Evolutionary conservation across 2,113 vertebrate species (phyloP), one percentile per base, ranked within the genome.

Genomic region (Tragelaphus imberbis): DNA sequence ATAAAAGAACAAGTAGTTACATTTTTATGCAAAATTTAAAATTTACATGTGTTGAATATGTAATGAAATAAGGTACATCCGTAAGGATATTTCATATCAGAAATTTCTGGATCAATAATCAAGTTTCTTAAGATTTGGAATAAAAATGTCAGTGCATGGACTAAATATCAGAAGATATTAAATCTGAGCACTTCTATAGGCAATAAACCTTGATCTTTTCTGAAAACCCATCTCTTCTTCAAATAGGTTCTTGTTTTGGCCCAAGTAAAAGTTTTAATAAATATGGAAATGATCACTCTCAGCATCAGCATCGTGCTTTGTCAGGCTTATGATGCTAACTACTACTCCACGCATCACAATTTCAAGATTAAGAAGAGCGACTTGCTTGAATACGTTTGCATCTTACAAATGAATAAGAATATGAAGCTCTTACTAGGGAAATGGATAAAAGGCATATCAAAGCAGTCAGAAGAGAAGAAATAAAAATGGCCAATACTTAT

Each of bases 301-400:
- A 88, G 27, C 6, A 36, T 49, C 80, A 92, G 55, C 58, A 13
- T 56, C 44, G 44, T 33, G 25, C n/a, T 79, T 59, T 88, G 47
- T 58, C 88, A 81, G 27, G 77, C 13, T 80, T 88, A 84, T 84
- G 47, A 88, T 49, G 90, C 81, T 89, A 44, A 53, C 47, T 86
- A 55, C 33, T 59, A 33, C 44, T 27, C n/a, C 10, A 36, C n/a
- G 61, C 49, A 86, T 94, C 44, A 87, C 2, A 68, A 80, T 91
- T 56, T 16, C 80, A 61, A 81, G 44, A 84, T 93, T 88, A 91
- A 93, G 44, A 92, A 86, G 47, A 71, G 3, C 14, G 30, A 93
- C 36, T 85, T 92, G 71, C n/a, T 87, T 95, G 80, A 90, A 58
- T 86, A 84, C 30, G 63, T 95, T 95, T 93, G 23, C 65, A 91